Conservation (phyloP, 2,888 invertebrate genomes). For the Tribolium freemani region DNA sequence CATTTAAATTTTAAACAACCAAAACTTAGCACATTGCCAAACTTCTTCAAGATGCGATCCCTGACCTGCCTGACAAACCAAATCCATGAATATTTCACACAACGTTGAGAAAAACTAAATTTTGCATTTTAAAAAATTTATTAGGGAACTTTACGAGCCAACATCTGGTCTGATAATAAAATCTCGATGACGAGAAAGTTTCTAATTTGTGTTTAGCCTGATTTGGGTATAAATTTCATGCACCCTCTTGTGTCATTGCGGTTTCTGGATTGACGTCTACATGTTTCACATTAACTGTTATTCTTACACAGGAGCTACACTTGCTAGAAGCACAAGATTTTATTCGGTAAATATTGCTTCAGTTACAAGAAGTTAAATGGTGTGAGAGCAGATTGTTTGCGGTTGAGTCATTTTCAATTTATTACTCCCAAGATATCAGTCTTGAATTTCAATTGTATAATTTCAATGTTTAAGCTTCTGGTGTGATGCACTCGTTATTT, state of each 20-base stretch:
- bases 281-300: neutral
- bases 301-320: neutral
- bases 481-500: neutral
- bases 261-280: neutral
- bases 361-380: neutral
- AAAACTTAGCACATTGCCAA: too few relatives aligned
- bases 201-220: neutral
- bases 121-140: too few relatives aligned
- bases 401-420: slow-evolving; percentile 21
- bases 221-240: neutral
- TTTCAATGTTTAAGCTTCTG: slow-evolving; percentile 7
- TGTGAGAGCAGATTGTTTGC: slow-evolving; percentile 10
- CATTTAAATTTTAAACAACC: too few relatives aligned
- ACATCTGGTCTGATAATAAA: neutral
- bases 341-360: neutral
- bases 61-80: too few relatives aligned
- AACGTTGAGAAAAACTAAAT: too few relatives aligned
- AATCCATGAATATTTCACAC: too few relatives aligned
- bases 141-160: neutral
- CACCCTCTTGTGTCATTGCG: neutral
- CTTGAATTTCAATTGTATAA: slow-evolving; percentile 10
- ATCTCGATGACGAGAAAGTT: too few relatives aligned
- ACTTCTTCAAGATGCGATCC: too few relatives aligned
- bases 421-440: neutral
- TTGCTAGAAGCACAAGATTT: neutral